Conservation (phyloP, 1,140 invertebrate genomes). For the Drosophila sechellia region DNA sequence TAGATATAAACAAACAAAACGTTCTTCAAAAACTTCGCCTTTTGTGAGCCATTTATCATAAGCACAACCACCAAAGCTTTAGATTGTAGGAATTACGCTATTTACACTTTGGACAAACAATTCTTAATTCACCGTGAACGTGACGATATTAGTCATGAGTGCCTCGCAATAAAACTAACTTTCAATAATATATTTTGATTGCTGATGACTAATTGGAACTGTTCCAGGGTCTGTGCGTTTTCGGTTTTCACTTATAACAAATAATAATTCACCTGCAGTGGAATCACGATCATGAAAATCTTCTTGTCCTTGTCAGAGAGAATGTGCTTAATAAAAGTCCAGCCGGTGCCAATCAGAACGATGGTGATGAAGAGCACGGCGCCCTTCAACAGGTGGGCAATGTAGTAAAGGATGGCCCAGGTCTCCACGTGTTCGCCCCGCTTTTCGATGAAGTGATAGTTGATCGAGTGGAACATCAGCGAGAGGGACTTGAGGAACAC, state of each 20-base stretch:
- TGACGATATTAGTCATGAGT: background rate
- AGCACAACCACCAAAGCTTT: background rate
- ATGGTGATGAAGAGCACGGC: slow-evolving; percentile 98
- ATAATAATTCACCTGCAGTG: slow-evolving; percentile 91
- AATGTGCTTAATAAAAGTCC: slow-evolving; percentile 99
- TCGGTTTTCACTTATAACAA: too few species aligned
- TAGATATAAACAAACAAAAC: too few species aligned
- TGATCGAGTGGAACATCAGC: slow-evolving; percentile 97
- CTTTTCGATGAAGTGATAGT: slow-evolving; percentile 98
- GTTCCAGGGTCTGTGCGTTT: background rate
- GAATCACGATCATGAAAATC: slow-evolving; percentile 99
- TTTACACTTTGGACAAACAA: background rate
- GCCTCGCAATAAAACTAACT: background rate
- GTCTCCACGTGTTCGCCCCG: slow-evolving; percentile 97
- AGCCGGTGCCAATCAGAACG: slow-evolving; percentile 98
- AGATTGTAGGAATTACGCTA: background rate
- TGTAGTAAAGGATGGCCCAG: slow-evolving; percentile 98
- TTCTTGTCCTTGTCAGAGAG: slow-evolving; percentile 98
- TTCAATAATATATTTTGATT: background rate
- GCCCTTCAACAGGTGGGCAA: slow-evolving; percentile 97
- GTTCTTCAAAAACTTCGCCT: too few species aligned
- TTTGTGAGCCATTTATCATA: too few species aligned
- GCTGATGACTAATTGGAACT: background rate
- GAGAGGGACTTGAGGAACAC: slow-evolving; percentile 97
- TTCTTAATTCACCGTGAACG: background rate